Percentiles rank a stretch among this genome's conserved stretches.
These are phyloP conservation scores for Solen grandis DNA, from an alignment of 1,140 invertebrate genomes.

Conservation along the genomic window DNA sequence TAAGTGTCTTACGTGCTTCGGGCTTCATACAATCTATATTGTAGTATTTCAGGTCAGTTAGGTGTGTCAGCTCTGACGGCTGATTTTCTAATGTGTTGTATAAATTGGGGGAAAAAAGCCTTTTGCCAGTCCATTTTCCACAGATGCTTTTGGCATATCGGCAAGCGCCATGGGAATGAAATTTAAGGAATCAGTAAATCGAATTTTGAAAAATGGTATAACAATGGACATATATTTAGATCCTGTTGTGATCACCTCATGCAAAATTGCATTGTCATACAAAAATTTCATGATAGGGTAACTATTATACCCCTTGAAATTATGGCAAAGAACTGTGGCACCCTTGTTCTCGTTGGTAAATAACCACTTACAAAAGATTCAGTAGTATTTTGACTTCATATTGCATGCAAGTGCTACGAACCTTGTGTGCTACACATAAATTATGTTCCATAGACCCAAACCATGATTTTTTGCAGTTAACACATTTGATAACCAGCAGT, in stretches of 20 bases:
- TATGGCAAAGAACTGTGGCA: constrained; percentile 15
- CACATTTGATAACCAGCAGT: constrained; percentile 44
- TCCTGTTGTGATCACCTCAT: constrained; percentile 4
- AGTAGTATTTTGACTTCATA: constrained; percentile 5
- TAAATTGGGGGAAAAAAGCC: constrained; percentile 46
- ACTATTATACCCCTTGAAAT: constrained; percentile 24
- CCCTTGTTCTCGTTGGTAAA: constrained; percentile 10
- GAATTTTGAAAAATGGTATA: background rate
- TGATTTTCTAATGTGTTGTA: background rate
- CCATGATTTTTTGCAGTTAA: constrained; percentile 25
- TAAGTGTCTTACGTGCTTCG: background rate
- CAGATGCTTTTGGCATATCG: constrained; percentile 22
- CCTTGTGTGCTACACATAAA: constrained; percentile 22
- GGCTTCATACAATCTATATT: constrained; percentile 12
- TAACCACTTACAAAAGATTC: constrained; percentile 21
- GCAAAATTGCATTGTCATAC: constrained; percentile 1
- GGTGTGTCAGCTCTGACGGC: background rate
- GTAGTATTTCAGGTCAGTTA: constrained; percentile 10
- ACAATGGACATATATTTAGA: constrained; percentile 19
- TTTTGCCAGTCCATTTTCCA: constrained; percentile 21
- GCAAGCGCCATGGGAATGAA: constrained; percentile 31
- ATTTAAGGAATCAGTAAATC: constrained; percentile 21
- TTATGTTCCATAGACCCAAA: constrained; percentile 48
- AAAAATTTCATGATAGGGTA: constrained; percentile 7
- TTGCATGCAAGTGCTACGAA: constrained; percentile 19